Conservation (phyloP, 2,888 invertebrate genomes). For the Vanessa cardui region DNA sequence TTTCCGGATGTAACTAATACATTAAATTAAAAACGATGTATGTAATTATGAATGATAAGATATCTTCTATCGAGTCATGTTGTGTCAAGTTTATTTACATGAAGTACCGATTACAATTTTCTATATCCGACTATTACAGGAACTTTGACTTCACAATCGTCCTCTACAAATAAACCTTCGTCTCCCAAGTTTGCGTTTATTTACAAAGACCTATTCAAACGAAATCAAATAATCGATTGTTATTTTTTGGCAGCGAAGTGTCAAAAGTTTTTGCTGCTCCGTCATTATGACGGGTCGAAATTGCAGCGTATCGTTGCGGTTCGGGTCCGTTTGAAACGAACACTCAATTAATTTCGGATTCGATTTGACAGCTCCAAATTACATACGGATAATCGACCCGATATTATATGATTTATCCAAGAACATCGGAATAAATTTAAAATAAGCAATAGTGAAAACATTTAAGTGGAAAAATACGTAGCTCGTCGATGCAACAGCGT, state of each 20-base stretch:
- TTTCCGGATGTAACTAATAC: neutral
- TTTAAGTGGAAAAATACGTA: conserved; percentile 24
- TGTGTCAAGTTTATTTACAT: conserved; percentile 67
- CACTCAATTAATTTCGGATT: conserved; percentile 72
- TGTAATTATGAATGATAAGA: neutral
- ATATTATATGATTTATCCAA: conserved; percentile 16
- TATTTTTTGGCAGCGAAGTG: conserved; percentile 59
- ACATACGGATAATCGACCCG: conserved; percentile 51
- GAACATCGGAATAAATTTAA: conserved; percentile 26
- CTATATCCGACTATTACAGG: conserved; percentile 25
- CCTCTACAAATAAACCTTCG: conserved; percentile 38
- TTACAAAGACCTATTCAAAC: conserved; percentile 57
- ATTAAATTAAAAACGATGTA: neutral
- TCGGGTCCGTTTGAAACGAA: conserved; percentile 58
- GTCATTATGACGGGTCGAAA: conserved; percentile 71
- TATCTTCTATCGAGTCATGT: neutral
- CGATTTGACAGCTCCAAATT: conserved; percentile 73
- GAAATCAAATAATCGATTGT: conserved; percentile 70
- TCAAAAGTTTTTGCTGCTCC: conserved; percentile 70
- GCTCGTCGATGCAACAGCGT: conserved; percentile 31
- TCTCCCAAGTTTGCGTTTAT: conserved; percentile 48
- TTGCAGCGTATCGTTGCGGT: conserved; percentile 66
- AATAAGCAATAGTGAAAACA: conserved; percentile 29
- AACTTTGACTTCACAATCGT: conserved; percentile 37
- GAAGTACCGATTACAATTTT: conserved; percentile 46